Evolutionary conservation across 2,797 vertebrate genomes (phyloP).

Genomic region (Steatocranus sp.): DNA sequence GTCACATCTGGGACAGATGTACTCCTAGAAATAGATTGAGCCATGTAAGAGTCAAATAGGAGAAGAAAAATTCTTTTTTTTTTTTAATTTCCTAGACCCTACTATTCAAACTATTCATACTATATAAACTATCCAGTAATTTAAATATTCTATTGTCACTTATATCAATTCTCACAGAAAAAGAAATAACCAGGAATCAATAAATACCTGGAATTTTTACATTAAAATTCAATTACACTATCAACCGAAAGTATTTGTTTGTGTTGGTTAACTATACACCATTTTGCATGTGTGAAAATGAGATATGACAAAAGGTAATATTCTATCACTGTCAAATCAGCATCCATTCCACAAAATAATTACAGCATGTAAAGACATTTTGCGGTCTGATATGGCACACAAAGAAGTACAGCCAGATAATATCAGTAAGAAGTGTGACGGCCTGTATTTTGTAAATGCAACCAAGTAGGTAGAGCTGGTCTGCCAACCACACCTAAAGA

Average conservation of each 20-base stretch:
- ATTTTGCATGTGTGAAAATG: background rate
- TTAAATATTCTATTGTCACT: background rate
- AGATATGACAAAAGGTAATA: background rate
- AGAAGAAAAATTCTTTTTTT: background rate
- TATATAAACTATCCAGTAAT: background rate
- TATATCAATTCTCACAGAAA: background rate
- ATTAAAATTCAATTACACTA: background rate
- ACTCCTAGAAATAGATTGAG: conserved; percentile 78
- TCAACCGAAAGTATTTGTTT: background rate
- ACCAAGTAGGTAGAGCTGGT: conserved; percentile 44
- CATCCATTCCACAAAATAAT: background rate
- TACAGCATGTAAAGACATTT: background rate
- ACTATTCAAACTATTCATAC: background rate
- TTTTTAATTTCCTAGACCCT: background rate
- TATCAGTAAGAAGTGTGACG: background rate
- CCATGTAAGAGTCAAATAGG: background rate
- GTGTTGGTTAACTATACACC: background rate
- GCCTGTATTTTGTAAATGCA: conserved; percentile 34
- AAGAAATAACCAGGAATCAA: background rate
- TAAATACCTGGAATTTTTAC: background rate
- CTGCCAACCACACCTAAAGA: conserved; percentile 50
- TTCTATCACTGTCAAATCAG: background rate
- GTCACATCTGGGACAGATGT: conserved; percentile 92
- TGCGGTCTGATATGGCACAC: background rate
- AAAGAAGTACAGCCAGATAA: background rate